Conservation (phyloP, 2,888 invertebrate species). For the Ischnura elegans region DNA sequence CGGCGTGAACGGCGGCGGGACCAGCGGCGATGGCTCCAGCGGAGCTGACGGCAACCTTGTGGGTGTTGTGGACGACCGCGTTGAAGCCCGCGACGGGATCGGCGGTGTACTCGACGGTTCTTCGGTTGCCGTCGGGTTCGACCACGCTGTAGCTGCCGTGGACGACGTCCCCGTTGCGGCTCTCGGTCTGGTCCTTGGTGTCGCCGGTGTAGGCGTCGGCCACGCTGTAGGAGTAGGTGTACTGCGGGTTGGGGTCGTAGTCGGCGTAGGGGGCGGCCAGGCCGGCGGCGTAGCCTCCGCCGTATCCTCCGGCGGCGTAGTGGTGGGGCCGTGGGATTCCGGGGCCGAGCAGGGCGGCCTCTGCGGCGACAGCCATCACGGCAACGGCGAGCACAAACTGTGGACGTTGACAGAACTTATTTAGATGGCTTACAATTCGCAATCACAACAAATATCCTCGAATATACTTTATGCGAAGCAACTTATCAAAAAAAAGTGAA, state of each 20-base stretch:
- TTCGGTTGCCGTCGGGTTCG: slow-evolving; percentile 64
- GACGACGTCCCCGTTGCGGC: slow-evolving; percentile 68
- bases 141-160: slow-evolving; percentile 57
- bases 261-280: slow-evolving; percentile 71
- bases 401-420: not conserved
- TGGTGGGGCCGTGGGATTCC: not conserved
- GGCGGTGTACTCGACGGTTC: slow-evolving; percentile 68
- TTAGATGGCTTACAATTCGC: too few species aligned
- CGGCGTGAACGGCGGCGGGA: slow-evolving; percentile 62
- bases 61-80: slow-evolving; percentile 66
- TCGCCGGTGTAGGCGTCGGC: slow-evolving; percentile 65
- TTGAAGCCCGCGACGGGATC: slow-evolving; percentile 69
- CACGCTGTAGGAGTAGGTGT: slow-evolving; percentile 69
- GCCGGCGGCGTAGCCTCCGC: slow-evolving; percentile 67
- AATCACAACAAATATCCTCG: too few species aligned
- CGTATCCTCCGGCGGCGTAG: not conserved
- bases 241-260: slow-evolving; percentile 67
- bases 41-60: slow-evolving; percentile 70
- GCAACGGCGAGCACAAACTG: slow-evolving; percentile 49
- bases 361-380: slow-evolving; percentile 37
- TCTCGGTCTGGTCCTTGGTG: slow-evolving; percentile 64
- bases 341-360: slow-evolving; percentile 39
- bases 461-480: too few species aligned
- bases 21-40: slow-evolving; percentile 70
- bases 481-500: too few species aligned